These are phyloP conservation scores for Bimastos eiseni DNA, from an alignment of 2,888 invertebrate species.

Conservation along the genomic window DNA sequence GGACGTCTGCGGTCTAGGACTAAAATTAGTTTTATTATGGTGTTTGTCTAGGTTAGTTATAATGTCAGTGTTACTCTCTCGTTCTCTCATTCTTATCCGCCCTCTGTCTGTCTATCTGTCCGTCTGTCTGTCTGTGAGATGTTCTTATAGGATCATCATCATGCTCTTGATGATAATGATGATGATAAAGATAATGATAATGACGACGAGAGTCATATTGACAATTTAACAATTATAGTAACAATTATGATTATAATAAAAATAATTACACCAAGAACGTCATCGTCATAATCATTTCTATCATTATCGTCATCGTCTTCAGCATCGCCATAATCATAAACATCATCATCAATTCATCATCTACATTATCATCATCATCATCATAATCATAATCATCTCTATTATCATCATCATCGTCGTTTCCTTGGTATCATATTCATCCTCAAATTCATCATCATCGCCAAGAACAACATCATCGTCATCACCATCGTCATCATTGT, in stretches of 20 bases:
- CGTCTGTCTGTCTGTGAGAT: not conserved
- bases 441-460: too few relatives aligned
- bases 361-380: not conserved
- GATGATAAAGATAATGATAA: too few relatives aligned
- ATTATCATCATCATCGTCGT: not conserved
- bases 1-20: not conserved
- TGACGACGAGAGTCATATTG: too few relatives aligned
- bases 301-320: not conserved
- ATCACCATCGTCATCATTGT: too few relatives aligned
- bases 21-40: not conserved
- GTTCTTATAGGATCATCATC: too few relatives aligned
- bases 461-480: too few relatives aligned
- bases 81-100: too few relatives aligned
- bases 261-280: too few relatives aligned
- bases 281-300: not conserved
- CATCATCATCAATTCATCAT: constrained; percentile 13
- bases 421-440: not conserved
- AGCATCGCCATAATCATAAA: not conserved
- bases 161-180: too few relatives aligned
- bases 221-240: too few relatives aligned
- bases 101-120: not conserved
- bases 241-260: too few relatives aligned
- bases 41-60: not conserved
- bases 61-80: not conserved
- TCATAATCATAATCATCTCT: not conserved